Percentiles rank a stretch among this genome's conserved stretches.
Evolutionary conservation across 2,888 invertebrate species (phyloP).

Genomic region (Camptogramma bilineatum): DNA sequence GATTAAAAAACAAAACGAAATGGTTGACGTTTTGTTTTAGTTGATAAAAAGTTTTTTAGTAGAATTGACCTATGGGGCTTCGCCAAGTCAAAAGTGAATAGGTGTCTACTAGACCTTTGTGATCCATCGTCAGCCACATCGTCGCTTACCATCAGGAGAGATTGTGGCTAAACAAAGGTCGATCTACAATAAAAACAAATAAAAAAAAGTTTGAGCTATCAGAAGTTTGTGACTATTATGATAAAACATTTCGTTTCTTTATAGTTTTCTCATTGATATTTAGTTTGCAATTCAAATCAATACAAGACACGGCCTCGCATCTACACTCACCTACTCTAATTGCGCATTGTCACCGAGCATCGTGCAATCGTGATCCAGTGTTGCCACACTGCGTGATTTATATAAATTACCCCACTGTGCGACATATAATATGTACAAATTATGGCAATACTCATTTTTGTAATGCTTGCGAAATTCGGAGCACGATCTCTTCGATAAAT

Average conservation of each 20-base stretch:
- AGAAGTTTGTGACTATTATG: background rate
- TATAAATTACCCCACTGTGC: constrained; percentile 67
- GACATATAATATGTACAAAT: constrained; percentile 67
- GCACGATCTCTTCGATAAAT: constrained; percentile 27
- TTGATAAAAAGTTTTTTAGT: too few species aligned
- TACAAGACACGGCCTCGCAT: constrained; percentile 28
- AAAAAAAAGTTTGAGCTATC: too few species aligned
- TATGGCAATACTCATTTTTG: constrained; percentile 57
- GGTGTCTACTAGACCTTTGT: too few species aligned
- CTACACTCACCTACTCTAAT: constrained; percentile 56
- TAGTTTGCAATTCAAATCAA: constrained; percentile 27
- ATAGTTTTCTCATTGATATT: background rate
- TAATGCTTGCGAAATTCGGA: constrained; percentile 29
- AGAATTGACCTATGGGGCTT: too few species aligned
- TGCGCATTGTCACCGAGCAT: constrained; percentile 67
- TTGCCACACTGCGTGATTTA: constrained; percentile 69
- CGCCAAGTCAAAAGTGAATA: too few species aligned
- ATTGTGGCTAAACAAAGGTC: too few species aligned
- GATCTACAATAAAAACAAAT: too few species aligned
- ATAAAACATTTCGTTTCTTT: background rate
- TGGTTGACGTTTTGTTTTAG: too few species aligned
- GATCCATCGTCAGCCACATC: too few species aligned
- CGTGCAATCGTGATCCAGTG: constrained; percentile 71
- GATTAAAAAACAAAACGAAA: too few species aligned
- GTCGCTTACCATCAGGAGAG: too few species aligned